These are phyloP conservation scores for Tamandua tetradactyla DNA, from an alignment of 2,797 vertebrate genomes.

Conservation along the genomic window DNA sequence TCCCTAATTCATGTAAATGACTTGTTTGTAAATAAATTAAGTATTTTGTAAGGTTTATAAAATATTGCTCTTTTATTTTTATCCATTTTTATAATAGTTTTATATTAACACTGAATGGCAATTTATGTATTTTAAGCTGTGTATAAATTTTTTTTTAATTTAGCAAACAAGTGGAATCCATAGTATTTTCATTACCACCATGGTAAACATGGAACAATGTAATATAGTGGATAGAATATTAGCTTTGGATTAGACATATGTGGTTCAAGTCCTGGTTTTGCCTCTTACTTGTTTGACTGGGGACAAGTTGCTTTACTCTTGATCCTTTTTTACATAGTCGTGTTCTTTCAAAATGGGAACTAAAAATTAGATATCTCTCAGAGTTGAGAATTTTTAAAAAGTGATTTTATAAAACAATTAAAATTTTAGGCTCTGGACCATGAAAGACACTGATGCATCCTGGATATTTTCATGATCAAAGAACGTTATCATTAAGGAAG, in stretches of 20 bases:
- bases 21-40: constrained; percentile 25
- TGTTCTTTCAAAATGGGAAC: background rate
- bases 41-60: background rate
- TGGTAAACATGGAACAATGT: background rate
- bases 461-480: background rate
- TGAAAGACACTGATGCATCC: background rate
- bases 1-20: background rate
- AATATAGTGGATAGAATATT: background rate
- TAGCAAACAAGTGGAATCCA: background rate
- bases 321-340: background rate
- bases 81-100: background rate
- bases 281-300: background rate
- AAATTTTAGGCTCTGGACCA: background rate
- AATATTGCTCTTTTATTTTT: constrained; percentile 12
- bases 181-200: background rate
- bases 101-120: background rate
- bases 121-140: background rate
- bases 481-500: background rate
- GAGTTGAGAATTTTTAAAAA: constrained; percentile 1
- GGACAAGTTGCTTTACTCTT: background rate
- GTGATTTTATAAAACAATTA: background rate
- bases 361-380: constrained; percentile 1
- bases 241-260: background rate
- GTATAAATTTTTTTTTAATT: background rate
- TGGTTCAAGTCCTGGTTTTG: background rate